Conservation (phyloP, 2,113 vertebrate genomes). For the Heliornis fulica region DNA sequence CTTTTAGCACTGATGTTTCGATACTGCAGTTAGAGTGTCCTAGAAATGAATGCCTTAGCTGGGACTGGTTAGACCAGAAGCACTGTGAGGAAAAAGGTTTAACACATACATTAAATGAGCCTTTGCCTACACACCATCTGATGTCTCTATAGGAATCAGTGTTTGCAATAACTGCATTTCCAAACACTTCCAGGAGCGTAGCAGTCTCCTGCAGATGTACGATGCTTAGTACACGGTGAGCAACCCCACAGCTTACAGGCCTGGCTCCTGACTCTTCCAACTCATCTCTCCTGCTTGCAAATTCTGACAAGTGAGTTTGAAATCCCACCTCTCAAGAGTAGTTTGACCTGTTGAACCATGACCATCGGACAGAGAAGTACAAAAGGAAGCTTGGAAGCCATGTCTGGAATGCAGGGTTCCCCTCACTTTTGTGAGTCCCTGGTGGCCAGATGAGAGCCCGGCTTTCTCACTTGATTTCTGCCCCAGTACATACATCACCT, state of each 20-base stretch:
- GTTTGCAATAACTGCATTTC: not conserved
- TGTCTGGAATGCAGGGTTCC: not conserved
- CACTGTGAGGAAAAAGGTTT: not conserved
- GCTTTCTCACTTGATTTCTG: not conserved
- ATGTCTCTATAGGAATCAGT: not conserved
- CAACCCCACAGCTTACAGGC: not conserved
- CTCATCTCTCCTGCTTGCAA: not conserved
- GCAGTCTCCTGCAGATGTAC: not conserved
- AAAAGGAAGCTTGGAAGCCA: not conserved
- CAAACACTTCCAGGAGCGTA: not conserved
- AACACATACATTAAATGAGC: not conserved
- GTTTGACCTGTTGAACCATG: not conserved
- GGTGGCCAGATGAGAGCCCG: not conserved
- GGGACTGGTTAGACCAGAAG: not conserved
- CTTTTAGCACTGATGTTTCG: not conserved
- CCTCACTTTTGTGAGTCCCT: not conserved
- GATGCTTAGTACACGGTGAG: not conserved
- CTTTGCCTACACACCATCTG: not conserved
- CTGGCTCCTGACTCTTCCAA: not conserved
- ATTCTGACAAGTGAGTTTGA: not conserved
- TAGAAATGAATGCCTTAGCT: not conserved
- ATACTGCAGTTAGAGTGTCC: not conserved
- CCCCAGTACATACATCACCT: not conserved
- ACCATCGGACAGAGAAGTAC: not conserved
- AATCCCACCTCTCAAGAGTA: not conserved